Percentiles rank a stretch among this genome's conserved stretches.
Evolutionary conservation across 1,140 invertebrate genomes (phyloP).

Genomic region (Nephotettix cincticeps): DNA sequence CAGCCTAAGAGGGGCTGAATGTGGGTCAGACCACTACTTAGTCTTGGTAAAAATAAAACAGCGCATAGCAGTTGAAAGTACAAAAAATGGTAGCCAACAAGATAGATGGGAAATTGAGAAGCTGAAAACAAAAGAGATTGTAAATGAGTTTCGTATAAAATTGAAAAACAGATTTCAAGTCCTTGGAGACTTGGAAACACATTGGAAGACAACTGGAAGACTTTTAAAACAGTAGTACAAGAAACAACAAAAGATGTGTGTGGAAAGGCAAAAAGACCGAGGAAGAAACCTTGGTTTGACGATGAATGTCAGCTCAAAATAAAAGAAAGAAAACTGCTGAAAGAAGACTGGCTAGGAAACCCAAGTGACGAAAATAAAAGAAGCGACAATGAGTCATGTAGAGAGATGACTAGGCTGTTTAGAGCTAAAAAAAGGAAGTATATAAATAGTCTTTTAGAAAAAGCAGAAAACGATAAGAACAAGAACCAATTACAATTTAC

Average conservation of each 20-base stretch:
- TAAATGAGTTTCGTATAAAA: neutral
- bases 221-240: neutral
- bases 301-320: constrained; percentile 22
- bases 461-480: constrained; percentile 9
- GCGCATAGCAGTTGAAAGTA: constrained; percentile 9
- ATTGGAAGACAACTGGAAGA: constrained; percentile 14
- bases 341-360: constrained; percentile 10
- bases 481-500: constrained; percentile 28
- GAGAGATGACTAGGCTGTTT: constrained; percentile 26
- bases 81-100: neutral
- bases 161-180: constrained; percentile 1
- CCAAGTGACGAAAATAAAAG: constrained; percentile 13
- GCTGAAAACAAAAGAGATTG: neutral
- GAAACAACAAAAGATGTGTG: neutral
- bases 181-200: neutral
- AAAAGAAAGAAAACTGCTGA: too few relatives aligned
- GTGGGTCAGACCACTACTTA: constrained; percentile 31
- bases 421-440: constrained; percentile 31
- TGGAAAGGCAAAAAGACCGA: constrained; percentile 18
- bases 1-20: constrained; percentile 30
- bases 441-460: constrained; percentile 23
- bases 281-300: constrained; percentile 33
- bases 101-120: neutral
- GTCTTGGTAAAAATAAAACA: constrained; percentile 28
- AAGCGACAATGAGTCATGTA: constrained; percentile 13